These are phyloP conservation scores for Holocentrus rufus DNA, from an alignment of 2,797 vertebrate genomes.

Conservation along the genomic window DNA sequence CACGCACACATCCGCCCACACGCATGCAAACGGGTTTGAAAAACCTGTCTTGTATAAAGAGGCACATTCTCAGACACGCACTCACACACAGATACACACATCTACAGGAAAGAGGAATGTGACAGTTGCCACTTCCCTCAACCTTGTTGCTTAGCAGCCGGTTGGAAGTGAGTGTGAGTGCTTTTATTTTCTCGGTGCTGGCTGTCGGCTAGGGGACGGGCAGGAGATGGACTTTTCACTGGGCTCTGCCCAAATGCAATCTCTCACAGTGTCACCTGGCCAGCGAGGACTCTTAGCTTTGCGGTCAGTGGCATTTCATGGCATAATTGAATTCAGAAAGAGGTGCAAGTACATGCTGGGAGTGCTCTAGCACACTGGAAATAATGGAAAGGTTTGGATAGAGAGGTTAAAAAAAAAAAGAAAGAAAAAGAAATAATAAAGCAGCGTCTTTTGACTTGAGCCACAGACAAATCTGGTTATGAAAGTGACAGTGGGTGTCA, in stretches of 20 bases:
- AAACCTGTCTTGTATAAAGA: neutral
- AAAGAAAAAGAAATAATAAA: neutral
- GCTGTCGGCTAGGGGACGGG: conserved; percentile 15
- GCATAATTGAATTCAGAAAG: conserved; percentile 70
- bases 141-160: conserved; percentile 53
- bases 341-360: conserved; percentile 52
- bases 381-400: conserved; percentile 29
- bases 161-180: conserved; percentile 40
- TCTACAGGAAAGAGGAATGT: conserved; percentile 9
- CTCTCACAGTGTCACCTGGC: conserved; percentile 67
- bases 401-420: neutral
- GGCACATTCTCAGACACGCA: neutral
- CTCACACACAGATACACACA: conserved; percentile 10
- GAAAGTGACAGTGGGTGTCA: conserved; percentile 31
- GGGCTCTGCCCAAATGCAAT: conserved; percentile 58
- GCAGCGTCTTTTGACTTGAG: conserved; percentile 17
- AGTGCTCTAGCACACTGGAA: conserved; percentile 18
- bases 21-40: neutral
- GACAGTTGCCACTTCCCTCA: conserved; percentile 36
- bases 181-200: conserved; percentile 51
- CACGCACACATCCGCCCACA: neutral
- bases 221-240: conserved; percentile 58
- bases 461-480: conserved; percentile 34
- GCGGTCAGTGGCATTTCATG: conserved; percentile 69
- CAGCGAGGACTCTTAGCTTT: conserved; percentile 46